Percentiles rank a stretch among this genome's conserved stretches.
phyloP scores from a whole-genome alignment of 2,113 vertebrate genomes.

The Poeciliopsis occidentalis region DNA sequence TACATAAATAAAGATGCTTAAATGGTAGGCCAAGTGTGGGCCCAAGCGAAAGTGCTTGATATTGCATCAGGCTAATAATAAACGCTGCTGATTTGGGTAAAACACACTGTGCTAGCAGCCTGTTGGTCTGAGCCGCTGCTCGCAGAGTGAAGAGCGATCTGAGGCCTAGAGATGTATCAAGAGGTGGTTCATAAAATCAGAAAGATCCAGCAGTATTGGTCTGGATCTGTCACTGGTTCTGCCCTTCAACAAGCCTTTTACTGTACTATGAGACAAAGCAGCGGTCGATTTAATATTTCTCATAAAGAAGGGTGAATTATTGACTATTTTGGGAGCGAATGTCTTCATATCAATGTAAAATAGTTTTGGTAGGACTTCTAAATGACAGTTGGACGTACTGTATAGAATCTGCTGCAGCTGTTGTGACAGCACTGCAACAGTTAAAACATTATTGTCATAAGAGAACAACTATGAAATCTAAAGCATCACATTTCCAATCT shows the following conservation, averaged over 20 bases:
- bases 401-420: background rate
- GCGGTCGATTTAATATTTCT: background rate
- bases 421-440: background rate
- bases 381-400: background rate
- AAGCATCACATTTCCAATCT: too few relatives aligned
- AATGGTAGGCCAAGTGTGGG: slow-evolving; percentile 79
- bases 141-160: slow-evolving; percentile 23
- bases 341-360: background rate
- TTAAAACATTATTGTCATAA: background rate
- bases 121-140: slow-evolving; percentile 33
- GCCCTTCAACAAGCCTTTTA: background rate
- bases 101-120: slow-evolving; percentile 54
- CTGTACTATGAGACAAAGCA: background rate
- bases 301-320: background rate
- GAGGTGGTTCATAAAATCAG: background rate
- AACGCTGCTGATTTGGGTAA: slow-evolving; percentile 78
- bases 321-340: background rate
- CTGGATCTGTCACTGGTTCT: background rate
- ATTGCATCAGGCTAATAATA: slow-evolving; percentile 82
- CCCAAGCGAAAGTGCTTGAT: slow-evolving; percentile 81
- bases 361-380: background rate
- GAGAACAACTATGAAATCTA: too few relatives aligned
- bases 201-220: background rate
- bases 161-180: slow-evolving; percentile 13
- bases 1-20: slow-evolving; percentile 86